Base-by-base conservation (phyloP, 2,888 invertebrate genomes). In the Ophion ventricosus region DNA sequence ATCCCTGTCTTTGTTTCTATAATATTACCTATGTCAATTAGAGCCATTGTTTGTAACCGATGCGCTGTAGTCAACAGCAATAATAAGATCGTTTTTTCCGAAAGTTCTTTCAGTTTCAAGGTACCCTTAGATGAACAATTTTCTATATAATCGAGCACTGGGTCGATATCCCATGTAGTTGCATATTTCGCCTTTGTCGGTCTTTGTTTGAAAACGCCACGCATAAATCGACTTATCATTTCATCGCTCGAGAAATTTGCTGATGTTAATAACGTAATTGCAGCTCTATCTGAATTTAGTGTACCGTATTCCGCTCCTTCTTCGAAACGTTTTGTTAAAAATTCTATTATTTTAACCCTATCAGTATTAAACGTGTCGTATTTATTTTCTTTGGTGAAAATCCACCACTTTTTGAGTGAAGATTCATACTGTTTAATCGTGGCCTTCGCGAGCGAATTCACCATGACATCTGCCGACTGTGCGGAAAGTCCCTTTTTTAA, bases 161-260 rank as follows among this genome's bases (percentile, higher is more conserved):
- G 75, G n/a, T 69, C 57, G 8, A 90, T 87, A 73, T 91, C 88
- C 91, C 90, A 91, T 3, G 84, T 89, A 5, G 73, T 56, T 49
- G 88, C 76, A 80, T 91, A 88, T 76, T 80, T 88, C 5, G 86
- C 29, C 2, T n/a, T 29, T 29, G 78, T 64, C 83, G 83, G 88
- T 79, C 83, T 61, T 49, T 74, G 11, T 17, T 20, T 72, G n/a
- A 57, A 72, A 2, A 72, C 72, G 59, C 72, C 72, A 14, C 72
- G 59, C 59, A 72, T 72, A 17, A 72, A 72, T n/a, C 72, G 59
- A 17, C 23, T 23, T 59, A 72, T 72, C 17, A 72, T 23, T 7
- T 40, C 72, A 17, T 23, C 20, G 40, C 17, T 40, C 23, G 59
- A 59, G 4, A 72, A 72, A 1, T 23, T 72, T 54, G 76, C 81